Percentiles rank a stretch among this genome's conserved stretches.
Conservation (phyloP, 2,888 invertebrate genomes). For the Zootermopsis nevadensis region DNA sequence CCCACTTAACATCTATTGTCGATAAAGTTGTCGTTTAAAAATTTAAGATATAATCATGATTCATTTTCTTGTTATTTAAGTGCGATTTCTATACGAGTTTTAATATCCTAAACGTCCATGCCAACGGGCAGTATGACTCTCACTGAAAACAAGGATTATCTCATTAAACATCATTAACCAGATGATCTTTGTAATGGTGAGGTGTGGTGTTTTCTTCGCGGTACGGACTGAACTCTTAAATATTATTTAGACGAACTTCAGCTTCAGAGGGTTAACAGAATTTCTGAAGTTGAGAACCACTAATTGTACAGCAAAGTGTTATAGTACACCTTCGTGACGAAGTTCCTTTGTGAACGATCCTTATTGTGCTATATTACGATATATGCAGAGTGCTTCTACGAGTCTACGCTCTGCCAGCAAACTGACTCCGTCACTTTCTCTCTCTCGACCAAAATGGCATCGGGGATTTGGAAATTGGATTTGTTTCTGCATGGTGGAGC, state of each 20-base stretch:
- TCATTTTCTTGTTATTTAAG: no score
- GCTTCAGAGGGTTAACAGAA: background rate
- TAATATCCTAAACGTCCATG: no score
- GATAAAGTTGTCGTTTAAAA: no score
- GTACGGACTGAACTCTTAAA: no score
- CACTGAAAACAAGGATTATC: no score
- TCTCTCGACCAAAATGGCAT: constrained; percentile 40
- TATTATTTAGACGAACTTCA: no score
- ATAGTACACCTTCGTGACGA: background rate
- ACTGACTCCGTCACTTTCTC: background rate
- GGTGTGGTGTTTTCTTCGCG: no score
- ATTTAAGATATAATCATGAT: no score
- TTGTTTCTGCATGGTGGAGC: constrained; percentile 44
- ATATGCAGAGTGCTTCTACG: background rate
- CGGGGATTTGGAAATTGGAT: constrained; percentile 48
- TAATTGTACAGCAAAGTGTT: background rate
- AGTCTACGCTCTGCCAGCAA: background rate
- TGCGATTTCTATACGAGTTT: no score
- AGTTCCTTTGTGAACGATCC: background rate
- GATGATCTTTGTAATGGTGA: background rate
- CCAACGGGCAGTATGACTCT: no score
- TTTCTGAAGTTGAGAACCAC: background rate
- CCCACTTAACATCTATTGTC: no score
- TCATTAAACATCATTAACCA: no score
- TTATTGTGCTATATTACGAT: background rate